phyloP scores from a whole-genome alignment of 2,113 vertebrate genomes.

The Oophaga pumilio region DNA sequence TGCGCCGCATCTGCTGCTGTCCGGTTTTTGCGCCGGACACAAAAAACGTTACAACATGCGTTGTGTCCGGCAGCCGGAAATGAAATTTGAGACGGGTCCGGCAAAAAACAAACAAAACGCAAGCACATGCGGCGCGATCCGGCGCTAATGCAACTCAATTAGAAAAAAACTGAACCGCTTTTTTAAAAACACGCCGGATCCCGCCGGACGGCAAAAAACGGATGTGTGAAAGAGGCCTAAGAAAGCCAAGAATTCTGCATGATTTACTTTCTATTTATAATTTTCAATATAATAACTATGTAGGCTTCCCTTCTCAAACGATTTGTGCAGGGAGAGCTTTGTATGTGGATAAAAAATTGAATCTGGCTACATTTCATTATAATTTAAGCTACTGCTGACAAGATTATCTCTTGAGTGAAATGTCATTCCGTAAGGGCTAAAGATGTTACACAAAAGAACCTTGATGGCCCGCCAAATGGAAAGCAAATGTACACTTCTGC shows the following conservation, averaged over 20 bases:
- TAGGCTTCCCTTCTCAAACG: neutral
- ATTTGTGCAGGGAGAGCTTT: neutral
- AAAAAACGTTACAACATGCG: too few relatives aligned
- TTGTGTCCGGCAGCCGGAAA: too few relatives aligned
- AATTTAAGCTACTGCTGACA: conserved; percentile 15
- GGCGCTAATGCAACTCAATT: too few relatives aligned
- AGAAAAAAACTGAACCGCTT: too few relatives aligned
- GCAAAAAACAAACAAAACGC: too few relatives aligned
- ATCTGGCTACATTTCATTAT: neutral
- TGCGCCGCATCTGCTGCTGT: too few relatives aligned
- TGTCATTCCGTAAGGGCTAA: conserved; percentile 14
- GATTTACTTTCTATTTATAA: conserved; percentile 8
- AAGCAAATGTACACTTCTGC: neutral
- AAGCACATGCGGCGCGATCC: too few relatives aligned
- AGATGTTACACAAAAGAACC: conserved; percentile 11
- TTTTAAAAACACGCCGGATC: too few relatives aligned
- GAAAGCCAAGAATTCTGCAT: neutral
- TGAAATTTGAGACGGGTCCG: too few relatives aligned
- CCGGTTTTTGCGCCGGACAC: too few relatives aligned
- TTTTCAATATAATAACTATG: conserved; percentile 1
- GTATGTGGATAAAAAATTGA: neutral
- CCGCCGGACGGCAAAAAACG: too few relatives aligned
- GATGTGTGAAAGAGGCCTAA: too few relatives aligned
- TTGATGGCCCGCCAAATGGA: conserved; percentile 15
- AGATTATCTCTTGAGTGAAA: conserved; percentile 14